phyloP scores from a whole-genome alignment of 2,797 vertebrate genomes.

The Columba guinea region DNA sequence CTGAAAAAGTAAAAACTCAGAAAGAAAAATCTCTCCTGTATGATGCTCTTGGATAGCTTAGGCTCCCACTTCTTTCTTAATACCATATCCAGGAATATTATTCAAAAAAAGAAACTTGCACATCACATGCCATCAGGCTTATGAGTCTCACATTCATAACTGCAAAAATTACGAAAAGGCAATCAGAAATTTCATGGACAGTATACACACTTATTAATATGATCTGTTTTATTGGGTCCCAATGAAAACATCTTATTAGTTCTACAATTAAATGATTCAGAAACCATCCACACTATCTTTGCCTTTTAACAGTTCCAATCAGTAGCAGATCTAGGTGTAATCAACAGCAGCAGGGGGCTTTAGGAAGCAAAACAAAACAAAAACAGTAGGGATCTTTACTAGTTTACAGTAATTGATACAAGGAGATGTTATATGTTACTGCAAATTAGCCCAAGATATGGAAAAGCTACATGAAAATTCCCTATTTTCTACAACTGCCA shows the following conservation, averaged over 20 bases:
- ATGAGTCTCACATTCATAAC: neutral
- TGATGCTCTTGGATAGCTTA: neutral
- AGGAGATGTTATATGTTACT: constrained; percentile 73
- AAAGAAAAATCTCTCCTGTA: neutral
- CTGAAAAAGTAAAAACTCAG: neutral
- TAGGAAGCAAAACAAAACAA: constrained; percentile 88
- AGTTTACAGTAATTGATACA: constrained; percentile 82
- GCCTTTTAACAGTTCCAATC: constrained; percentile 86
- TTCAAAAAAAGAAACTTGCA: constrained; percentile 27
- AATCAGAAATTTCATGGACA: constrained; percentile 59
- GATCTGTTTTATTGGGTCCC: constrained; percentile 65
- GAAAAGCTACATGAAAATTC: constrained; percentile 24
- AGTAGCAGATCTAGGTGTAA: constrained; percentile 87
- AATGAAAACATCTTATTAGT: constrained; percentile 78
- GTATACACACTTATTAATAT: constrained; percentile 52
- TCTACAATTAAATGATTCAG: constrained; percentile 83
- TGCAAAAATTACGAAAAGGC: constrained; percentile 37
- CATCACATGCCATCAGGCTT: neutral
- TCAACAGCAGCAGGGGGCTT: constrained; percentile 87
- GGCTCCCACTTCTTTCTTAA: neutral
- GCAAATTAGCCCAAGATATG: constrained; percentile 65
- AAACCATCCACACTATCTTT: constrained; percentile 79
- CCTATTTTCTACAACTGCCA: constrained; percentile 25
- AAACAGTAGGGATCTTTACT: constrained; percentile 84
- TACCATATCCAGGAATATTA: neutral